Conservation (phyloP, 2,797 vertebrate species). For the Fistularia commersonii region DNA sequence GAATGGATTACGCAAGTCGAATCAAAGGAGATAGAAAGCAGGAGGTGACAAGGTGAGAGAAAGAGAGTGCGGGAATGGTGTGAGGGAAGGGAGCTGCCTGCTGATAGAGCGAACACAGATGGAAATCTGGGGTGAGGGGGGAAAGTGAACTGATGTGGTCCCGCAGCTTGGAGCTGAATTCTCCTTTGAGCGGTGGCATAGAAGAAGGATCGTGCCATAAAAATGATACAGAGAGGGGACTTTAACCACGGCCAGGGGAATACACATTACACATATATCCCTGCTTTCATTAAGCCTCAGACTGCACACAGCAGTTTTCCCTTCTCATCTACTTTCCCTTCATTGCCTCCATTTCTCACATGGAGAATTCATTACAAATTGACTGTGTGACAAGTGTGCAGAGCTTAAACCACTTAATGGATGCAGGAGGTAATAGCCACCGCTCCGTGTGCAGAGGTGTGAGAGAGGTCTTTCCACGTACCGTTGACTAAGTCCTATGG, state of each 20-base stretch:
- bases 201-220: constrained; percentile 61
- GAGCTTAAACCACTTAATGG: constrained; percentile 58
- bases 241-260: constrained; percentile 40
- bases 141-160: constrained; percentile 21
- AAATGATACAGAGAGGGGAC: constrained; percentile 60
- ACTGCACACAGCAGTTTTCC: constrained; percentile 31
- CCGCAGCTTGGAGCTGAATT: constrained; percentile 16
- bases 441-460: too few relatives aligned
- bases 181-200: constrained; percentile 20
- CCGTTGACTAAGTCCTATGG: too few relatives aligned
- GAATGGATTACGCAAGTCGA: constrained; percentile 27
- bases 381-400: constrained; percentile 57
- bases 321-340: constrained; percentile 53
- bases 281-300: constrained; percentile 47
- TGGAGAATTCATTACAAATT: constrained; percentile 60
- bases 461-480: too few relatives aligned
- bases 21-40: constrained; percentile 12
- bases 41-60: constrained; percentile 19
- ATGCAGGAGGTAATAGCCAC: constrained; percentile 44
- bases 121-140: constrained; percentile 13
- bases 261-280: constrained; percentile 49
- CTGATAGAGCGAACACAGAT: constrained; percentile 5
- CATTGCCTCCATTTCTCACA: constrained; percentile 64
- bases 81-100: constrained; percentile 4
- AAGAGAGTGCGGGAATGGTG: constrained; percentile 2